Base-by-base conservation (phyloP, 1,140 invertebrate genomes). In the Mesaphorura yosii region DNA sequence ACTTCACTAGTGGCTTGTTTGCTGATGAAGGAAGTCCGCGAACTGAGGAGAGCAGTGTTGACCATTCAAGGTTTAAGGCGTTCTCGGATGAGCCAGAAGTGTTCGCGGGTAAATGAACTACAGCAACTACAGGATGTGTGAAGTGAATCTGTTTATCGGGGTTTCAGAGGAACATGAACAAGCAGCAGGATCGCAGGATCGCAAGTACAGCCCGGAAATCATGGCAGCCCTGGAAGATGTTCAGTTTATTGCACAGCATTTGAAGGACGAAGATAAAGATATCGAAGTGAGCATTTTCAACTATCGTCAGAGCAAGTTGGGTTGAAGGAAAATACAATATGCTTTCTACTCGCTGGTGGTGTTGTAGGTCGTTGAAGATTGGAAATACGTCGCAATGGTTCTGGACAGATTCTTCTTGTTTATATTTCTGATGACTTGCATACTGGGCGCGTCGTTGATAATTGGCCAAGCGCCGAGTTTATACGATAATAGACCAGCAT, bases 341-440 rank as follows among this genome's bases (percentile, higher is more conserved):
- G n/a, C n/a, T n/a, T n/a, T n/a, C n/a, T n/a, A n/a, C n/a, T n/a
- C n/a, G n/a, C n/a, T n/a, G n/a, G n/a, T n/a, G n/a, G n/a, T n/a
- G 67, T 59, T 62, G 6, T 68, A 92, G 88, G 82, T 89, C 19
- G 81, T 91, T 20, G 87, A 94, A 76, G 94, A 98, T 68, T 98
- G 95, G 95, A 97, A 97, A 71, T 98, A 92, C 69, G 89, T 98
- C 52, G 95, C 94, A 1, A 98, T 98, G 92, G 93, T 98, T 3
- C 73, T 98, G 65, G 90, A 94, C 66, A 78, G 94, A 31, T 83
- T 98, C 64, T 95, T 98, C 70, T 75, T 98, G 1, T 97, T 89
- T 83, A 77, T 97, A 25, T 98, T 98, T 70, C 92, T 90, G 3
- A 70, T 92, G 15, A 88, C 89, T 25, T 95, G 91, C 68, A 80